Percentiles rank a stretch among this genome's conserved stretches.
Evolutionary conservation across 2,113 vertebrate genomes (phyloP).

Genomic region (Leuciscus idus): DNA sequence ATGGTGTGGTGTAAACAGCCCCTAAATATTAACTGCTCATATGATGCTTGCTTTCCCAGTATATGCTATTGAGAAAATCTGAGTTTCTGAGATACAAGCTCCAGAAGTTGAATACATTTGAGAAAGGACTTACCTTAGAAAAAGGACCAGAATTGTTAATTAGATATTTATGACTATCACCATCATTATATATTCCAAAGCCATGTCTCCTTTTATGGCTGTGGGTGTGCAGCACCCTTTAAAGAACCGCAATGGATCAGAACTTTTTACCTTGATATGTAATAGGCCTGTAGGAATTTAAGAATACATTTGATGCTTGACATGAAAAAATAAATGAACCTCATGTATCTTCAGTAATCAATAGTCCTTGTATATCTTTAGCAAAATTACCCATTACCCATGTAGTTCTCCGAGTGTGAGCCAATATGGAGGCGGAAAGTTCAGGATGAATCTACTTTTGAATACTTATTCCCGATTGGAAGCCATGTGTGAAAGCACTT

Average conservation of each 20-base stretch:
- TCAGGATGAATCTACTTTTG: neutral
- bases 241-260: neutral
- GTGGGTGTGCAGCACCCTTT: neutral
- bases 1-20: too few species aligned
- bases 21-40: too few species aligned
- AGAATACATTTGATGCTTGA: neutral
- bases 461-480: neutral
- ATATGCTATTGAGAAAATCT: neutral
- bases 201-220: neutral
- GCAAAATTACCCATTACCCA: neutral
- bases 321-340: neutral
- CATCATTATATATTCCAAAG: neutral
- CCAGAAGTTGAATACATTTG: too few species aligned
- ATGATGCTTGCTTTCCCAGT: neutral
- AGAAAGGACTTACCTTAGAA: too few species aligned
- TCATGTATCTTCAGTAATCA: neutral
- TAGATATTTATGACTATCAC: neutral
- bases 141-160: neutral
- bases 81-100: neutral
- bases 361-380: neutral
- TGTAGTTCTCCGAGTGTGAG: neutral
- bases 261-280: neutral
- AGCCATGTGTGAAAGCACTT: constrained; percentile 52
- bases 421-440: neutral
- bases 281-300: neutral